Base-by-base conservation (phyloP, 2,888 invertebrate species). In the Serrognathus titanus region DNA sequence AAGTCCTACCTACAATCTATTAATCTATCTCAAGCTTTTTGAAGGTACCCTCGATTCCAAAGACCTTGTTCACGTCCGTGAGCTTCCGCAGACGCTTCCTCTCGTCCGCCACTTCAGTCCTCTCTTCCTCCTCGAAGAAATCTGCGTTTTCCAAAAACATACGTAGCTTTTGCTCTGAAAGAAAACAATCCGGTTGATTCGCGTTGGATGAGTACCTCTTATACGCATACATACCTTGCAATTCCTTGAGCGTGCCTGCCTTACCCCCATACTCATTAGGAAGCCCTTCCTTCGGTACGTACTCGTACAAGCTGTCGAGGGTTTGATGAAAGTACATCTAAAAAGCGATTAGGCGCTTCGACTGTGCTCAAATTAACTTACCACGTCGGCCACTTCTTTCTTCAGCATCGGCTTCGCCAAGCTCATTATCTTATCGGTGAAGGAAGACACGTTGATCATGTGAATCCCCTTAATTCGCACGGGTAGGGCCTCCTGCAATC, bases 121-220 rank as follows among this genome's bases (percentile, higher is more conserved):
- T 78, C 57, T 77, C 78, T 65, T 86, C 86, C 2, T 79, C 78
- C 66, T 74, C 49, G 59, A 73, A 76, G 69, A 69, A 78, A 1
- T 66, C 69, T 2, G 71, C 66, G 59, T 75, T 69, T 1, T 70
- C 70, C 13, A 51, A 16, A 31, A 31, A 31, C 4, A 31, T 4
- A 7, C 24, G 24, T 6, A 31, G 24, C 24, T 31, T 5, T 12
- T 37, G 9, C 0, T 37, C 53, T 57, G 38, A 43, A 57, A 48
- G 9, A 8, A 36, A 54, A 31, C 8, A 45, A 2, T 8, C 16
- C 10, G 10, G 16, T 1, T 41, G 6, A 8, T 2, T 13, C 41
- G 8, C 16, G 16, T 10, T 10, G n/a, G n/a, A n/a, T n/a, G 11
- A 12, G 1, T 5, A 40, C 11, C 13, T 12, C 11, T 16, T 2